Evolutionary conservation across 1,140 invertebrate genomes (phyloP), one percentile per base, ranked within the genome.

Genomic region (Trichogramma pretiosum): DNA sequence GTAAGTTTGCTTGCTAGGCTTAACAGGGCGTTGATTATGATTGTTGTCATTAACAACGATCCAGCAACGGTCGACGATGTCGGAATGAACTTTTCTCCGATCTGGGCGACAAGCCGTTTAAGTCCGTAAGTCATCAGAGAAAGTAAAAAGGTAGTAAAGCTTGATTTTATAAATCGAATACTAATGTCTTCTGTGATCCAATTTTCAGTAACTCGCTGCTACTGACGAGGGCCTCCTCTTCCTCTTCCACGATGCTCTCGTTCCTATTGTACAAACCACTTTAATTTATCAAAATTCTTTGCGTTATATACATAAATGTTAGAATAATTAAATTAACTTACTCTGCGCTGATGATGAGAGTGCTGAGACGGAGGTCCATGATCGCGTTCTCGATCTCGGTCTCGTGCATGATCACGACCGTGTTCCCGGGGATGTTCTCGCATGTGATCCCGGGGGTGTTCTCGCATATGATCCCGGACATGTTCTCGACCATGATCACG

Each of bases 341-440:
- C 69, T 73, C 54, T 77, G 68, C 48, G 76, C 65, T 54, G 75
- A 76, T 63, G 74, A 78, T 56, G 74, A 67, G 51, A 68, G 69
- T 60, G 72, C 66, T 54, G 65, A 68, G 42, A 69, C 23, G 70
- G 59, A 16, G 59, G 59, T 7, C 24, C 24, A 28, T 28, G 24
- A 28, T n/a, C n/a, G n/a, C n/a, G n/a, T n/a, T n/a, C n/a, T n/a
- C n/a, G n/a, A n/a, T n/a, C n/a, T n/a, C n/a, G n/a, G n/a, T n/a
- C n/a, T n/a, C 24, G 39, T 54, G 60, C 32, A 56, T 49, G 72
- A 69, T 42, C 63, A 61, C 49, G 65, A 60, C 39, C n/a, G n/a
- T n/a, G 59, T 60, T 43, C 63, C 57, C 46, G 64, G 61, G 54
- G 70, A 56, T 54, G 58, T 43, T 45, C 61, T 55, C 42, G 55